These are phyloP conservation scores for Hemaris fuciformis DNA, from an alignment of 2,888 invertebrate species.

Conservation along the genomic window DNA sequence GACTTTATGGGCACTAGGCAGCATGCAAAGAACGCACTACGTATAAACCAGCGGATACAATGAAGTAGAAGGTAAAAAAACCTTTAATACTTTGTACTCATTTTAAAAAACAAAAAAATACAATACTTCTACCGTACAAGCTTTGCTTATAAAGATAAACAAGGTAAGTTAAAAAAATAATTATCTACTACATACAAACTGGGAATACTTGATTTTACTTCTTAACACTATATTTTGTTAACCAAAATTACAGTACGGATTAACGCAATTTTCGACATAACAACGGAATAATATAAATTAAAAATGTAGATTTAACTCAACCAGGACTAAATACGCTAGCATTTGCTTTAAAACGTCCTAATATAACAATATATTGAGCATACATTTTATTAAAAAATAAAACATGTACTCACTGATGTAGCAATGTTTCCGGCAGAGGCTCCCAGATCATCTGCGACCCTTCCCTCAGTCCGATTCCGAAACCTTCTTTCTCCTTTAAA, in stretches of 20 bases:
- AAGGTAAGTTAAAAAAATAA: not conserved
- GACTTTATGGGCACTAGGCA: constrained; percentile 63
- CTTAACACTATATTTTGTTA: not conserved
- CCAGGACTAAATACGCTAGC: not conserved
- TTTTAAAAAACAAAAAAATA: not conserved
- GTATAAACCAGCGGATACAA: constrained; percentile 41
- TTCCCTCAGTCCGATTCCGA: constrained; percentile 84
- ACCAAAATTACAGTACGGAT: not conserved
- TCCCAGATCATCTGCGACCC: constrained; percentile 85
- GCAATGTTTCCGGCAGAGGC: constrained; percentile 65
- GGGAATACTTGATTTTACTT: not conserved
- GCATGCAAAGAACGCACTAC: constrained; percentile 77
- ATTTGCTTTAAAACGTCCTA: not conserved
- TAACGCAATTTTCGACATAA: not conserved
- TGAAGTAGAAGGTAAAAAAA: not conserved
- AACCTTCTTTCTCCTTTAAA: constrained; percentile 85
- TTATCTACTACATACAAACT: not conserved
- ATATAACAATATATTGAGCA: not conserved
- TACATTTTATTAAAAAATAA: constrained; percentile 4
- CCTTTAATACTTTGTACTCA: not conserved
- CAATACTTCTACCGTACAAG: not conserved
- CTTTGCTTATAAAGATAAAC: not conserved
- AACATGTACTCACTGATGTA: constrained; percentile 54
- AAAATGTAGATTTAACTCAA: not conserved
- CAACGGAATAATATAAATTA: not conserved